These are phyloP conservation scores for Parazoanthus swiftii DNA, from an alignment of 92 coral and sea anemone genomes.

Conservation along the genomic window DNA sequence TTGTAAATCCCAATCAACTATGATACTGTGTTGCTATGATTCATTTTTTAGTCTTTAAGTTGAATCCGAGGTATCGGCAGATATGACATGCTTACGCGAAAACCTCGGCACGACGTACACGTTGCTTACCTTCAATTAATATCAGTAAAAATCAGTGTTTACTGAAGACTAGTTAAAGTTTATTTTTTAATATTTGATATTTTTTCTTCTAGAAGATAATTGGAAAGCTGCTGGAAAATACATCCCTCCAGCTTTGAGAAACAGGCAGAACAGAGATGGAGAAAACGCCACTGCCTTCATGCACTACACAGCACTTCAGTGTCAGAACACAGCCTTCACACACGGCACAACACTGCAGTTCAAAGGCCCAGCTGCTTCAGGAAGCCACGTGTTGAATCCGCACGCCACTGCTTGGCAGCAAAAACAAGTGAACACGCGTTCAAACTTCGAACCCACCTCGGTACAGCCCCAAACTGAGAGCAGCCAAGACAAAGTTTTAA, in stretches of 20 bases:
- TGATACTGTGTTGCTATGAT: too few species aligned
- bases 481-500: slow-evolving; percentile 58
- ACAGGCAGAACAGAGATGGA: slow-evolving; percentile 23
- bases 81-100: too few species aligned
- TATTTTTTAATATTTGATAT: too few species aligned
- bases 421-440: background rate
- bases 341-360: background rate
- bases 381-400: background rate
- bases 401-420: background rate
- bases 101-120: too few species aligned
- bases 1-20: too few species aligned
- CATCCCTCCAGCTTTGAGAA: slow-evolving; percentile 33
- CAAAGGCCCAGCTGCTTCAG: background rate
- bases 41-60: too few species aligned
- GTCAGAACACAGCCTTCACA: background rate
- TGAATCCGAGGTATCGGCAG: too few species aligned
- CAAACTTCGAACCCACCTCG: background rate
- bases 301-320: background rate
- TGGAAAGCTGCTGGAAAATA: slow-evolving; percentile 36
- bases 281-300: background rate
- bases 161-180: too few species aligned
- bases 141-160: too few species aligned
- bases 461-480: slow-evolving; percentile 50
- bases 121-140: too few species aligned
- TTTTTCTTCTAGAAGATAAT: background rate